Conservation (phyloP, 2,797 vertebrate genomes). For the Gambusia yucatana region DNA sequence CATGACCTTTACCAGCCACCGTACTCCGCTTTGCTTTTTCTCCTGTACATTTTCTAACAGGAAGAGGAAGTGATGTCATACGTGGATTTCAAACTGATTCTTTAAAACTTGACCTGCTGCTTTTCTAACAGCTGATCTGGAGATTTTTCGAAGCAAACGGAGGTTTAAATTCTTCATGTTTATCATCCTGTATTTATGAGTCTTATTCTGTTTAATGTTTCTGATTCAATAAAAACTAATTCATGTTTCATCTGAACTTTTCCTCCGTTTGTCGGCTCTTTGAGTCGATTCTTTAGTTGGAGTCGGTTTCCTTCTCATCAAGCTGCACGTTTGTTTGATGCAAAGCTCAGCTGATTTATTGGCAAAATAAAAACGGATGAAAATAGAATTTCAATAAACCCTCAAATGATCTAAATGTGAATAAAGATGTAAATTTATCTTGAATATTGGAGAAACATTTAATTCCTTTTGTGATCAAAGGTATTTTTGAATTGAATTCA, state of each 20-base stretch:
- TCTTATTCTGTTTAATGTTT: conserved; percentile 59
- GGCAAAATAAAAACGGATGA: neutral
- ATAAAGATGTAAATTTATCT: no score
- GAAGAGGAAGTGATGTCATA: neutral
- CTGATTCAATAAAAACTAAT: conserved; percentile 68
- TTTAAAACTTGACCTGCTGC: neutral
- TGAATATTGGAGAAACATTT: no score
- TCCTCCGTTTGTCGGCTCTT: no score
- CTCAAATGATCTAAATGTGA: no score
- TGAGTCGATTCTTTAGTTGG: neutral
- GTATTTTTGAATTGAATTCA: no score
- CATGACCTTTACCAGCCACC: neutral
- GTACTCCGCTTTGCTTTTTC: neutral
- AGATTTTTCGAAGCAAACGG: neutral
- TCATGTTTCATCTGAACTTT: conserved; percentile 24
- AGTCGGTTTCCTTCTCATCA: no score
- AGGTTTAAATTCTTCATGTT: neutral
- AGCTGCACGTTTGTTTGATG: neutral
- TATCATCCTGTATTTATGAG: conserved; percentile 69
- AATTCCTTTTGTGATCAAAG: no score
- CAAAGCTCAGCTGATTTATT: neutral
- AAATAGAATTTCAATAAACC: no score
- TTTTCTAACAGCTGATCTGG: neutral
- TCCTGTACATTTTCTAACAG: neutral
- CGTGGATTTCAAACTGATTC: neutral